Base-by-base conservation (phyloP, 2,797 vertebrate species). In the Anguilla pacifica region DNA sequence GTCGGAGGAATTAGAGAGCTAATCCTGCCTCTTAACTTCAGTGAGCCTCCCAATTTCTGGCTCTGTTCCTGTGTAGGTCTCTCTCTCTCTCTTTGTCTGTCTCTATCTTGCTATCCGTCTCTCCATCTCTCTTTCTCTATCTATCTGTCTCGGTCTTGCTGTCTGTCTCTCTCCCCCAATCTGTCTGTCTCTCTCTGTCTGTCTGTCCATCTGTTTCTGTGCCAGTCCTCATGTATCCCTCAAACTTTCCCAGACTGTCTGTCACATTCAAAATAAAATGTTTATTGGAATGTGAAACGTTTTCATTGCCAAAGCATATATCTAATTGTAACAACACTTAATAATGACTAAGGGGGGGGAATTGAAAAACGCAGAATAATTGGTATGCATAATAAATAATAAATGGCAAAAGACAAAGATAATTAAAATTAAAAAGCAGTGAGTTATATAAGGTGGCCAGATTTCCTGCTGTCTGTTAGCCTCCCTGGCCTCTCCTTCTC, bases 1-100 rank as follows among this genome's bases (percentile, higher is more conserved):
- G 86, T 59, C 79, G 53, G 19, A 13, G 79, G 64, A 43, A 83
- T 82, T 83, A 31, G 25, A 67, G n/a, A 17, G 64, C 61, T 84
- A 87, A 87, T 84, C 83, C 86, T 64, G 5, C 64, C 64, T 72
- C 64, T 72, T 84, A 22, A n/a, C 28, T 87, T 31, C 22, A 53
- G 25, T 79, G 25, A 83, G 79, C 77, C 43, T 49, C 22, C 77
- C 77, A 25, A 9, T 1, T 22, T 74, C 70, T 35, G 70, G 0
- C n/a, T 74, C 9, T 74, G 10, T 74, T 13, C 31, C 10, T 35
- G 28, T 74, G 70, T 13, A 13, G 10, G 70, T 74, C 22, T 6
- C 9, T 31, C 67, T 28, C 1, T 70, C 67, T 28, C 2, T 67
- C 10, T 10, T 13, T 57, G 51, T 51, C 51, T 51, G 51, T 51